Conservation (phyloP, 2,113 vertebrate genomes). For the Panurus biarmicus region DNA sequence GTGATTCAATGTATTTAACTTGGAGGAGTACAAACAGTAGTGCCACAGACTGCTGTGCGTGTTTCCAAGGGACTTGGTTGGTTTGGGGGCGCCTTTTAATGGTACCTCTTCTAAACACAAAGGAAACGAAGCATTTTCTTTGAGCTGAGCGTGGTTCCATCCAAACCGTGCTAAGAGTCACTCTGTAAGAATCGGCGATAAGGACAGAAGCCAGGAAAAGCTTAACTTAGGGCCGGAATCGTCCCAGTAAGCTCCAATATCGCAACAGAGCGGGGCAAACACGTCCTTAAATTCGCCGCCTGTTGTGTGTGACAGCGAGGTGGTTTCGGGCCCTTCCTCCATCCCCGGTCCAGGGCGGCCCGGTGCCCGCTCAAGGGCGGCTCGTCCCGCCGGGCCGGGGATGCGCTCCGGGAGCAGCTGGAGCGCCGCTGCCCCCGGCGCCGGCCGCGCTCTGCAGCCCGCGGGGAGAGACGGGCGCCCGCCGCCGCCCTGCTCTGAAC, state of each 20-base stretch:
- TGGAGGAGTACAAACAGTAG: background rate
- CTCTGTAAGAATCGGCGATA: rapidly evolving
- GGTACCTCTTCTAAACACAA: background rate
- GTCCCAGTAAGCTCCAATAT: background rate
- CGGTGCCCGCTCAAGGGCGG: rapidly evolving
- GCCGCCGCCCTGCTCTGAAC: background rate
- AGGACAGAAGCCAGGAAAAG: background rate
- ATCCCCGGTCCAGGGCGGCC: background rate
- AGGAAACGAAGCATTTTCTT: background rate
- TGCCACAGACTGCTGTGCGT: rapidly evolving
- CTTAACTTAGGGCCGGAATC: rapidly evolving
- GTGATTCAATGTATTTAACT: background rate
- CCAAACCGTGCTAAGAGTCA: rapidly evolving
- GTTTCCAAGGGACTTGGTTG: background rate
- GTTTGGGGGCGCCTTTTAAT: background rate
- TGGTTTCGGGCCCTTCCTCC: no score
- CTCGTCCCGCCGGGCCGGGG: background rate
- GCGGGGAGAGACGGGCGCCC: background rate
- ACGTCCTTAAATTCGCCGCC: background rate
- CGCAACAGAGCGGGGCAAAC: rapidly evolving
- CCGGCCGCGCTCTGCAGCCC: background rate
- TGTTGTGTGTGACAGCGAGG: rapidly evolving
- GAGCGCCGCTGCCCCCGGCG: background rate
- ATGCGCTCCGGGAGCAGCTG: background rate
- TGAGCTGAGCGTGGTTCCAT: background rate